Evolutionary conservation across 2,888 invertebrate genomes (phyloP).

Genomic region (Phanerotoma sp.): DNA sequence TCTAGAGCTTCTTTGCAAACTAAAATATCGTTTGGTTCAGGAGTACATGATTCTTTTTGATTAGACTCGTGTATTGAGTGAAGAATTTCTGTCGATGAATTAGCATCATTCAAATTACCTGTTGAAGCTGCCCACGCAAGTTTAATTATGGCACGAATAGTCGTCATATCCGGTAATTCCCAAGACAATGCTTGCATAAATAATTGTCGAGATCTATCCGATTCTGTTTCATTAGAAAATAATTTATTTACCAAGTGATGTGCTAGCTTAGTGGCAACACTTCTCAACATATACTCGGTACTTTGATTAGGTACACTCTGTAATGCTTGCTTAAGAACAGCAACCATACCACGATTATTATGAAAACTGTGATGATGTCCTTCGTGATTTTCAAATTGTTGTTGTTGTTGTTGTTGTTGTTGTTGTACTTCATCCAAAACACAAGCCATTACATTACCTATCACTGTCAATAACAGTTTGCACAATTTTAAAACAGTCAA

Average conservation of each 20-base stretch:
- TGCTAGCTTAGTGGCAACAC: slow-evolving; percentile 80
- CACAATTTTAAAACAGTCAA: slow-evolving; percentile 84
- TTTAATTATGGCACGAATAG: slow-evolving; percentile 73
- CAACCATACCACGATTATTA: slow-evolving; percentile 57
- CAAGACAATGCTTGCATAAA: slow-evolving; percentile 65
- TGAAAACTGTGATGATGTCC: slow-evolving; percentile 37
- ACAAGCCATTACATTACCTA: slow-evolving; percentile 76
- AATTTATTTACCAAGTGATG: slow-evolving; percentile 77
- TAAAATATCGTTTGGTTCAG: slow-evolving; percentile 69
- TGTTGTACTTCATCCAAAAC: slow-evolving; percentile 62
- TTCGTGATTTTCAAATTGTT: slow-evolving; percentile 55
- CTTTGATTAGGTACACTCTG: slow-evolving; percentile 80
- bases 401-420: slow-evolving; percentile 46
- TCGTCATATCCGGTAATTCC: slow-evolving; percentile 72
- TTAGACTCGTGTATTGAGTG: slow-evolving; percentile 67
- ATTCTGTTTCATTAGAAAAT: slow-evolving; percentile 58
- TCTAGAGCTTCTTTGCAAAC: slow-evolving; percentile 93
- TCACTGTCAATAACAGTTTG: slow-evolving; percentile 84
- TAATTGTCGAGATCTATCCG: slow-evolving; percentile 60
- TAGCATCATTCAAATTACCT: slow-evolving; percentile 65
- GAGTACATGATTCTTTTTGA: slow-evolving; percentile 58
- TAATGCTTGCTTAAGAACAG: slow-evolving; percentile 77
- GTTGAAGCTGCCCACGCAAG: slow-evolving; percentile 79
- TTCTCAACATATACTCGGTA: slow-evolving; percentile 81
- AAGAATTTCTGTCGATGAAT: slow-evolving; percentile 64